Conservation (phyloP, 2,797 vertebrate species). For the Chrysolophus pictus region DNA sequence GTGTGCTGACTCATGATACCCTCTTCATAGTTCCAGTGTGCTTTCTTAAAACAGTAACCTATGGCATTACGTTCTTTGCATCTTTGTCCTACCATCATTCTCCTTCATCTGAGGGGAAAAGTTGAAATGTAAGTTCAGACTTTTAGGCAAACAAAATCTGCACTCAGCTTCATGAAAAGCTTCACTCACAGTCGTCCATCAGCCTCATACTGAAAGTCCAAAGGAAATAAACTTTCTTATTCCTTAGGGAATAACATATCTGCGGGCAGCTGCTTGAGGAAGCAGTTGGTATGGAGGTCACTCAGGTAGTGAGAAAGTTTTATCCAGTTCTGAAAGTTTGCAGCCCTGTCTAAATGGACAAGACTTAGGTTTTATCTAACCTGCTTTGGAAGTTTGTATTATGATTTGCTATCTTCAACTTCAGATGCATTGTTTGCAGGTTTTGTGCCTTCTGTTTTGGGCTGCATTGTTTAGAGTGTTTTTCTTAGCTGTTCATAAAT, state of each 20-base stretch:
- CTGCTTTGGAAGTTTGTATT: neutral
- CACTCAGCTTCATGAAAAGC: neutral
- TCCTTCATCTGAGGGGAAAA: neutral
- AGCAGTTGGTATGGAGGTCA: neutral
- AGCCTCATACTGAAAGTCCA: neutral
- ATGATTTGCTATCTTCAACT: neutral
- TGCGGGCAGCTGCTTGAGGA: neutral
- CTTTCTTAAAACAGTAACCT: neutral
- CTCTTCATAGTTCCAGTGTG: neutral
- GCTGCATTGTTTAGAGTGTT: neutral
- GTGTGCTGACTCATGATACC: neutral
- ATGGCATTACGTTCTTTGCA: neutral
- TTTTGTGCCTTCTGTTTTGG: neutral
- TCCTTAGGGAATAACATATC: rapidly evolving
- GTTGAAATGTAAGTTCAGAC: neutral
- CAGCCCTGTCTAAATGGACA: neutral
- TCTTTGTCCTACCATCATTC: neutral
- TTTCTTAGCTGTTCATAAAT: neutral
- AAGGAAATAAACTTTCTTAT: neutral
- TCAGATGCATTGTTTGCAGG: neutral
- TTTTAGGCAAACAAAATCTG: neutral
- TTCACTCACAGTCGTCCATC: neutral
- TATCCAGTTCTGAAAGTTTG: neutral
- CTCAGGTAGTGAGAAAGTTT: neutral
- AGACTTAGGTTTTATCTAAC: neutral